phyloP scores from a whole-genome alignment of 2,797 vertebrate genomes.

The Sebastes kiyomatsui region DNA sequence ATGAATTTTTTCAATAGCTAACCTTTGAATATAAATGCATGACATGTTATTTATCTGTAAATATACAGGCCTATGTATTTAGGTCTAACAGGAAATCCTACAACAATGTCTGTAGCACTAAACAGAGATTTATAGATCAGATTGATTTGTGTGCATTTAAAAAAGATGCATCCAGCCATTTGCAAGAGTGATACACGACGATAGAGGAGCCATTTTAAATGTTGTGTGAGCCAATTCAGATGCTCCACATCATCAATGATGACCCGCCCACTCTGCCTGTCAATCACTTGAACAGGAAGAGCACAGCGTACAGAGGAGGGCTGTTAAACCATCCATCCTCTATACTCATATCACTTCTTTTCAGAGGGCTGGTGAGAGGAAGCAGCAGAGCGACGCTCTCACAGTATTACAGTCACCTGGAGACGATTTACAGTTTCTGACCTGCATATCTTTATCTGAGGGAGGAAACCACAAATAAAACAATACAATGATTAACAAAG shows the following conservation, averaged over 20 bases:
- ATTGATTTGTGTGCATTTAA: neutral
- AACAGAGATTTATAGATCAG: neutral
- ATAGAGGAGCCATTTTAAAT: neutral
- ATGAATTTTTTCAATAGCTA: no score
- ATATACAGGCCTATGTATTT: neutral
- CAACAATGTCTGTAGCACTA: neutral
- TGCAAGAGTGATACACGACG: neutral
- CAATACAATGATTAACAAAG: no score
- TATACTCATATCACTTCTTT: neutral
- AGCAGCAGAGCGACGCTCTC: neutral
- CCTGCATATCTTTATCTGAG: no score
- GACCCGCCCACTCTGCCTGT: neutral
- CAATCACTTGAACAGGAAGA: neutral
- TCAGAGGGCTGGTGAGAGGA: neutral
- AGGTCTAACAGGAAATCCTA: no score
- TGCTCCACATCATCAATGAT: neutral
- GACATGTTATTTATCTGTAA: no score
- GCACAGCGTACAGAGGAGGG: neutral
- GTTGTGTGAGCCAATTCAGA: neutral
- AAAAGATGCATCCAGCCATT: neutral
- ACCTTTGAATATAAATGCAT: no score
- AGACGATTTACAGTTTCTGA: no score
- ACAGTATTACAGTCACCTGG: no score
- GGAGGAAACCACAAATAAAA: no score
- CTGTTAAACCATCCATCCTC: neutral